Evolutionary conservation across 2,888 invertebrate genomes (phyloP).

Genomic region (Hirudinaria manillensis): DNA sequence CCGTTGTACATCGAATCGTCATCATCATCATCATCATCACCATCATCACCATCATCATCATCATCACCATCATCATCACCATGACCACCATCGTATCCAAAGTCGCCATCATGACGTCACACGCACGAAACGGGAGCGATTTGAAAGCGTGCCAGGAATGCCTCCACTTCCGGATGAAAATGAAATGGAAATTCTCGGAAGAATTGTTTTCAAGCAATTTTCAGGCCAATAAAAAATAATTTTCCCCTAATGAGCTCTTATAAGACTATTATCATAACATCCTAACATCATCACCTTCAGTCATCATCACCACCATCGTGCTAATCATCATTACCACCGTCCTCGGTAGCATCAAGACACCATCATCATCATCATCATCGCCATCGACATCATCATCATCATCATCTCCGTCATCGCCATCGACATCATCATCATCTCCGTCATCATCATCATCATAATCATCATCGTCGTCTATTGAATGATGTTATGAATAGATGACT

Average conservation of each 20-base stretch:
- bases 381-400: background rate
- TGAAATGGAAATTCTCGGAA: too few relatives aligned
- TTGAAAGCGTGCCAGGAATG: too few relatives aligned
- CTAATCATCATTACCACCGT: background rate
- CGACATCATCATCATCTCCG: background rate
- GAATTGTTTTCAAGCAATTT: too few relatives aligned
- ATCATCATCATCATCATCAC: constrained; percentile 25
- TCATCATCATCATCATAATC: constrained; percentile 10
- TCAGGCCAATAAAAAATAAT: too few relatives aligned
- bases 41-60: constrained; percentile 19
- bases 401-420: background rate
- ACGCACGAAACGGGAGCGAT: too few relatives aligned
- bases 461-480: background rate
- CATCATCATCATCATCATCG: background rate
- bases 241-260: too few relatives aligned
- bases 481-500: too few relatives aligned
- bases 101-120: background rate
- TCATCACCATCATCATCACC: constrained; percentile 9
- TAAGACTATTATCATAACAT: background rate
- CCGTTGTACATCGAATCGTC: background rate
- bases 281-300: background rate
- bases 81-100: background rate
- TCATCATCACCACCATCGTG: background rate
- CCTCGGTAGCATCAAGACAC: background rate
- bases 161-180: too few relatives aligned